These are phyloP conservation scores for Enteromius fasciolatus DNA, from an alignment of 2,797 vertebrate genomes.

Conservation along the genomic window DNA sequence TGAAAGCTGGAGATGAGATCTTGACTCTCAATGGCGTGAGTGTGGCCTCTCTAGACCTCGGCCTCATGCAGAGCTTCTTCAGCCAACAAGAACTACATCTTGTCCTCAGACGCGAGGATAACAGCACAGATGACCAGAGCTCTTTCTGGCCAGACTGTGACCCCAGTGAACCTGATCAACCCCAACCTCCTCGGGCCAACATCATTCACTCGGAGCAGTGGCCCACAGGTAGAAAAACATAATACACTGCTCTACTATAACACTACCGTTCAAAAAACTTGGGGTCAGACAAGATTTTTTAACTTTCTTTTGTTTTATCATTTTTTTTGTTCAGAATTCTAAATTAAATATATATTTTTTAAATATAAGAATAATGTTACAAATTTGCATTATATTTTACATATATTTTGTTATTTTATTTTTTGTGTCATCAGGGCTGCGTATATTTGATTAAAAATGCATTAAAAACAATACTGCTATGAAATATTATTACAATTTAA, in stretches of 20 bases:
- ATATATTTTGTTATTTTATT: no score
- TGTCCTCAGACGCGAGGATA: conserved; percentile 74
- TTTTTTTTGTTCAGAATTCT: background rate
- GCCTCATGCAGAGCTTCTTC: conserved; percentile 87
- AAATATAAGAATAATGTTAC: background rate
- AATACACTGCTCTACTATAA: background rate
- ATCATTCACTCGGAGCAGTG: conserved; percentile 80
- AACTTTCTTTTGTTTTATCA: background rate
- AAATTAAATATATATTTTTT: no score
- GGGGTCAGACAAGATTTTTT: background rate
- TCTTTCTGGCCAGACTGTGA: conserved; percentile 75
- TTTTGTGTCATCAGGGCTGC: background rate
- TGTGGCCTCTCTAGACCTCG: conserved; percentile 84
- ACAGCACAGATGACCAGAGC: conserved; percentile 44
- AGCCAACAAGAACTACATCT: conserved; percentile 81
- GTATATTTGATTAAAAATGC: background rate
- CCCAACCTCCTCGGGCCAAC: conserved; percentile 71
- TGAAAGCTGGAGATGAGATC: conserved; percentile 87
- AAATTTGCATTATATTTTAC: background rate
- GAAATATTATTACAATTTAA: conserved; percentile 4
- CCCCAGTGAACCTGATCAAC: conserved; percentile 64
- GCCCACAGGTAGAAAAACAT: conserved; percentile 71
- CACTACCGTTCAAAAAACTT: background rate
- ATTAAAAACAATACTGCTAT: background rate
- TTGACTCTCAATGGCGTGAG: conserved; percentile 82